Evolutionary conservation across 2,797 vertebrate genomes (phyloP).

Genomic region (Cebuella pygmaea): DNA sequence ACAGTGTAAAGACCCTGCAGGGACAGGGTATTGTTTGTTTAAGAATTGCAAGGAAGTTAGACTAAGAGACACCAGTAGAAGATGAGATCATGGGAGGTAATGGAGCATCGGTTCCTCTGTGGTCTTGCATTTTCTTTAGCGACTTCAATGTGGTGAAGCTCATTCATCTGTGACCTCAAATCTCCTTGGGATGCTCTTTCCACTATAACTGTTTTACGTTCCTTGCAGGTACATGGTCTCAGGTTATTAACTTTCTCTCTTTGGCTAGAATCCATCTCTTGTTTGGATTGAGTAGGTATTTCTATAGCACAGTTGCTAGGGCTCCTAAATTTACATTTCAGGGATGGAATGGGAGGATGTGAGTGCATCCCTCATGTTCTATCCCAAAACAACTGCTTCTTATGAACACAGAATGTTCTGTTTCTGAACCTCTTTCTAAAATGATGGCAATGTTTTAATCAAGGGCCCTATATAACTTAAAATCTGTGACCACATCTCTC

Average conservation of each 20-base stretch:
- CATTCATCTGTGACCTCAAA: not conserved
- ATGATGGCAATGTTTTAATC: not conserved
- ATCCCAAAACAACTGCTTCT: not conserved
- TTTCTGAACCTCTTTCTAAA: not conserved
- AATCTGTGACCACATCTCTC: not conserved
- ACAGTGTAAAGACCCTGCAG: not conserved
- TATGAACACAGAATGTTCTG: not conserved
- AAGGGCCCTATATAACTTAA: not conserved
- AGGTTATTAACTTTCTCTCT: not conserved
- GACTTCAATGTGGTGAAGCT: not conserved
- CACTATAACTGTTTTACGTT: not conserved
- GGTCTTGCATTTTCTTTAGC: not conserved
- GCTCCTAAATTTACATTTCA: not conserved
- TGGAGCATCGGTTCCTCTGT: not conserved
- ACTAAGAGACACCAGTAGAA: not conserved
- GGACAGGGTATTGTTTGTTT: not conserved
- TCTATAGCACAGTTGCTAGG: not conserved
- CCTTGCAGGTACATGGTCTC: not conserved
- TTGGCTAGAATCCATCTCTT: not conserved
- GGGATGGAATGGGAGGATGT: not conserved
- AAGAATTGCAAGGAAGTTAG: not conserved
- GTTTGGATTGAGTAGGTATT: not conserved
- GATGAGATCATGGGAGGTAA: not conserved
- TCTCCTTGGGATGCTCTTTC: not conserved
- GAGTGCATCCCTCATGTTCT: not conserved